phyloP scores from a whole-genome alignment of 1,140 invertebrate species.

The Drosophila equinoxialis region DNA sequence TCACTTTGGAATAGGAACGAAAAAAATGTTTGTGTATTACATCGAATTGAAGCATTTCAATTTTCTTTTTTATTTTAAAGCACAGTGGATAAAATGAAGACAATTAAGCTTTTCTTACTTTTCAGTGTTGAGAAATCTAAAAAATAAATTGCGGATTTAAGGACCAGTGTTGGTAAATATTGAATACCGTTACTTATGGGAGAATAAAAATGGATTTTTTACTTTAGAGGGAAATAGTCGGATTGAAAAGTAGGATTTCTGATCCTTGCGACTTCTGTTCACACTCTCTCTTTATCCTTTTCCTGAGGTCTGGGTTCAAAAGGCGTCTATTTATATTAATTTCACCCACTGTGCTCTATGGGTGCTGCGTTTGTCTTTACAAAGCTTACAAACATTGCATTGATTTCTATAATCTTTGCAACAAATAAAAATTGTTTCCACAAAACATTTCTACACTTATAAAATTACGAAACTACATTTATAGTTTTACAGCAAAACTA shows the following conservation, averaged over 20 bases:
- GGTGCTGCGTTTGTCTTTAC: constrained; percentile 4
- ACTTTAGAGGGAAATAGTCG: no score
- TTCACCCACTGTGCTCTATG: background rate
- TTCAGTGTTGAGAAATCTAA: no score
- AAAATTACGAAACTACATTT: constrained; percentile 78
- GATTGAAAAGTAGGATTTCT: no score
- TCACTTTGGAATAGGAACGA: constrained; percentile 10
- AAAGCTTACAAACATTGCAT: constrained; percentile 3
- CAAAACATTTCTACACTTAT: constrained; percentile 41
- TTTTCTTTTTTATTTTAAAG: background rate
- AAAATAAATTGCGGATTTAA: no score
- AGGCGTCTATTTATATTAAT: no score
- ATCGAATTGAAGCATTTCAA: constrained; percentile 1
- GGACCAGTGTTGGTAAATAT: no score
- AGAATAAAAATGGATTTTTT: no score
- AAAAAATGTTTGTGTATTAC: background rate
- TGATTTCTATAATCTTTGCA: background rate
- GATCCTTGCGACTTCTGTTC: no score
- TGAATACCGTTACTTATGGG: no score
- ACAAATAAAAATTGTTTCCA: background rate
- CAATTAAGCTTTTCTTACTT: no score
- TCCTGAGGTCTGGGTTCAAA: no score
- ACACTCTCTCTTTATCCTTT: no score
- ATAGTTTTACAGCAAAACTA: constrained; percentile 58
- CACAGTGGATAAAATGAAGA: background rate